Evolutionary conservation across 1,140 invertebrate species (phyloP).

Genomic region (Musca vetustissima): DNA sequence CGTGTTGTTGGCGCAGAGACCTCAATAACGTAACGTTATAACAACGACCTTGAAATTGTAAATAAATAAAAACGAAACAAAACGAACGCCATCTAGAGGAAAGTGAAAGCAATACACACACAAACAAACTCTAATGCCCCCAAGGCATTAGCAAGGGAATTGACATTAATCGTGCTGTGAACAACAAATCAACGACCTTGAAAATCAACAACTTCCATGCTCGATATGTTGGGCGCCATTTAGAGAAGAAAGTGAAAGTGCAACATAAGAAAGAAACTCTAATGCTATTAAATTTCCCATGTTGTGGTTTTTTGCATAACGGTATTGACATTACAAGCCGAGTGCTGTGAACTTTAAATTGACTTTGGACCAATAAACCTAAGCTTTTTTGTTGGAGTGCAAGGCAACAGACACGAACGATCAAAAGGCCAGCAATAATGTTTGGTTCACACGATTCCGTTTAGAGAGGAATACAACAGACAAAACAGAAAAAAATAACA

Average conservation of each 20-base stretch:
- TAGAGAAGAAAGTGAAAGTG: slow-evolving; percentile 7
- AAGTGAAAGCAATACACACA: neutral
- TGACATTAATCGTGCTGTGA: too few relatives aligned
- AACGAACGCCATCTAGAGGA: neutral
- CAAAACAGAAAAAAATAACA: neutral
- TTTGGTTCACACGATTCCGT: too few relatives aligned
- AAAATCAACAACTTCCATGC: neutral
- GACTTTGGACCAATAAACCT: neutral
- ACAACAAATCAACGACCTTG: neutral
- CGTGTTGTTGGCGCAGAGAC: neutral
- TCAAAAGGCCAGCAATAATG: slow-evolving; percentile 27
- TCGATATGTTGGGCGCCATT: neutral
- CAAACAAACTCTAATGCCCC: neutral
- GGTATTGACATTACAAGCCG: slow-evolving; percentile 28
- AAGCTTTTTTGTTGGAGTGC: slow-evolving; percentile 45
- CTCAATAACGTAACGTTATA: slow-evolving; percentile 12
- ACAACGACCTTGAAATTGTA: slow-evolving; percentile 47
- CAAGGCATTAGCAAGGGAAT: neutral
- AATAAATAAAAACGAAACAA: slow-evolving; percentile 36
- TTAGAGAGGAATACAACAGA: slow-evolving; percentile 8
- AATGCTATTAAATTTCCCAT: neutral
- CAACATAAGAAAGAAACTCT: neutral
- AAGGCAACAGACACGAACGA: too few relatives aligned
- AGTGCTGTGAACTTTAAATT: slow-evolving; percentile 34
- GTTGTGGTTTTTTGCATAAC: neutral